A percentile compares a stretch with the other conserved stretches of the same genome.
Conservation (phyloP, 2,113 vertebrate species). For the Sigmodon hispidus region DNA sequence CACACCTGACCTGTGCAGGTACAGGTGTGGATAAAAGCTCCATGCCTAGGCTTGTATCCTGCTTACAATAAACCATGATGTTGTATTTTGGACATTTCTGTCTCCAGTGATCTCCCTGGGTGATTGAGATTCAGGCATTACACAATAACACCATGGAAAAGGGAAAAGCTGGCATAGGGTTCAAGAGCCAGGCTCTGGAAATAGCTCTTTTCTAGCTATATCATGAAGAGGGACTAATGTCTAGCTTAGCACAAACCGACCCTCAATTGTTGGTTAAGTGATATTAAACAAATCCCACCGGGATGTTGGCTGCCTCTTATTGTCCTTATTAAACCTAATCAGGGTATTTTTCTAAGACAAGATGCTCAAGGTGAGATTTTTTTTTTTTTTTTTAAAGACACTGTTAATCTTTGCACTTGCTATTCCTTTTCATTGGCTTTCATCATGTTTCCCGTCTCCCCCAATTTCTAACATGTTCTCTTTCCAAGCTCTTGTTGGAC, state of each 20-base stretch:
- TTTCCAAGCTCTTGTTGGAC: too few species aligned
- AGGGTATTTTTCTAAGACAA: conserved; percentile 16
- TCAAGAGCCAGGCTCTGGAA: not conserved
- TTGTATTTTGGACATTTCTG: too few species aligned
- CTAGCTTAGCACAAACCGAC: not conserved
- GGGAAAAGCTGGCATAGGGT: not conserved
- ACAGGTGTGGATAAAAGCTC: too few species aligned
- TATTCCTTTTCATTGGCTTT: not conserved
- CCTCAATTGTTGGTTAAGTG: not conserved
- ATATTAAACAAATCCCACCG: not conserved
- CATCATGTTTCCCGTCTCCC: not conserved
- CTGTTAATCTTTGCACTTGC: not conserved
- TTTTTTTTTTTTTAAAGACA: too few species aligned
- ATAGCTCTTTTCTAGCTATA: not conserved
- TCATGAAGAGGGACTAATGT: not conserved
- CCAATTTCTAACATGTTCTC: not conserved
- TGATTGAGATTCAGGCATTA: too few species aligned
- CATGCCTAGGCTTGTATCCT: too few species aligned
- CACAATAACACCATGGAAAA: not conserved
- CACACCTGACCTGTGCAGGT: too few species aligned
- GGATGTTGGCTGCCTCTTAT: not conserved
- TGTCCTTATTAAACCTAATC: conserved; percentile 21
- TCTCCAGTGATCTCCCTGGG: too few species aligned
- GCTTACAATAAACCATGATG: too few species aligned
- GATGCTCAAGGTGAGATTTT: not conserved